Percentiles rank a stretch among this genome's conserved stretches.
Evolutionary conservation across 2,797 vertebrate species (phyloP).

Genomic region (Apogon talboti): DNA sequence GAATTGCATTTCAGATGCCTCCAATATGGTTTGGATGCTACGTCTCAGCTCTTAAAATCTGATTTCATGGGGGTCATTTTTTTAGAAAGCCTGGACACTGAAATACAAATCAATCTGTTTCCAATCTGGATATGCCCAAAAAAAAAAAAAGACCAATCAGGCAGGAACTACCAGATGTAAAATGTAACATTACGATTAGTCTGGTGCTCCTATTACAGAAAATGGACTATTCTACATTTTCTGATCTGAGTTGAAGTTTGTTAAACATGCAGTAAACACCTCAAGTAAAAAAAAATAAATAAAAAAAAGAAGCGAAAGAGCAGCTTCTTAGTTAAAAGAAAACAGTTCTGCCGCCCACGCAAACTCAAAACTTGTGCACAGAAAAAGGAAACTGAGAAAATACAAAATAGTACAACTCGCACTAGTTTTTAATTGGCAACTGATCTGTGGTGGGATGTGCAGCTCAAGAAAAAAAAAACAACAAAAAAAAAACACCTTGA

Average conservation of each 20-base stretch:
- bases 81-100: too few relatives aligned
- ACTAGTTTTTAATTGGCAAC: constrained; percentile 14
- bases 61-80: too few relatives aligned
- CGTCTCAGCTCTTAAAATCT: too few relatives aligned
- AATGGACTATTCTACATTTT: background rate
- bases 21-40: too few relatives aligned
- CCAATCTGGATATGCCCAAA: too few relatives aligned
- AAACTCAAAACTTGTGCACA: constrained; percentile 9
- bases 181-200: background rate
- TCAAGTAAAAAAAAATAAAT: background rate
- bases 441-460: background rate
- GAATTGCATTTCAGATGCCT: too few relatives aligned
- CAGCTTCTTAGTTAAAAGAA: background rate
- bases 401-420: constrained; percentile 18
- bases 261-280: constrained; percentile 1
- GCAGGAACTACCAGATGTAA: too few relatives aligned
- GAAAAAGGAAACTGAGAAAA: constrained; percentile 3
- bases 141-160: too few relatives aligned
- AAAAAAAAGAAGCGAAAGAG: too few relatives aligned
- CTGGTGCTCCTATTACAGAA: background rate
- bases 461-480: background rate
- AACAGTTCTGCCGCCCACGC: constrained; percentile 3
- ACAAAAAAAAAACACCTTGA: background rate
- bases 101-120: too few relatives aligned
- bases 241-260: constrained; percentile 1